These are phyloP conservation scores for Oscheius sp. DNA, from an alignment of 2,888 invertebrate genomes.

Conservation along the genomic window DNA sequence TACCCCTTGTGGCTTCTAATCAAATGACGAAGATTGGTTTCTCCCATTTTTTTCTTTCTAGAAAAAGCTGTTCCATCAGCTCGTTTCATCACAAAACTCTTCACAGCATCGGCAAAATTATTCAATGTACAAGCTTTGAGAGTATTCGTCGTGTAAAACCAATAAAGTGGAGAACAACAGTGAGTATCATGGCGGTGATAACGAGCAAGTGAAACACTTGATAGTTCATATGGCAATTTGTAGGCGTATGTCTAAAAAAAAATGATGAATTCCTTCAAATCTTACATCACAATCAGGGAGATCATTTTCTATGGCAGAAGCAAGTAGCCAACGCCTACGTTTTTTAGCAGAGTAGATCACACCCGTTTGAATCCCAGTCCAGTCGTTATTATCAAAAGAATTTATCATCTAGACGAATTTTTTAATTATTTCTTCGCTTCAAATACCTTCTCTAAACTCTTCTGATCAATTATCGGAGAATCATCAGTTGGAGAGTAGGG, in stretches of 20 bases:
- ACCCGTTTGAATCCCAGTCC: background rate
- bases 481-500: too few species aligned
- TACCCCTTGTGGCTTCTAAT: too few species aligned
- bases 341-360: background rate
- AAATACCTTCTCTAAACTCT: background rate
- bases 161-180: background rate
- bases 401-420: background rate
- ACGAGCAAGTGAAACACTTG: background rate
- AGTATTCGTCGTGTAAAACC: background rate
- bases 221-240: background rate
- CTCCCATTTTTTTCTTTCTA: background rate
- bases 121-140: background rate
- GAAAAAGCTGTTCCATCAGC: background rate
- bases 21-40: background rate
- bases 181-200: background rate
- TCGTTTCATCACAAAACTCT: background rate
- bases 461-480: background rate
- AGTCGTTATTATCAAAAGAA: background rate
- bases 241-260: background rate
- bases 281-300: background rate
- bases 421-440: background rate
- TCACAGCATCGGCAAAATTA: background rate
- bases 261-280: background rate
- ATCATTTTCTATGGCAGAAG: background rate
- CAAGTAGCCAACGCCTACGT: background rate